Percentiles rank a stretch among this genome's conserved stretches.
These are phyloP conservation scores for Protophormia terraenovae DNA, from an alignment of 2,888 invertebrate genomes.

Conservation along the genomic window DNA sequence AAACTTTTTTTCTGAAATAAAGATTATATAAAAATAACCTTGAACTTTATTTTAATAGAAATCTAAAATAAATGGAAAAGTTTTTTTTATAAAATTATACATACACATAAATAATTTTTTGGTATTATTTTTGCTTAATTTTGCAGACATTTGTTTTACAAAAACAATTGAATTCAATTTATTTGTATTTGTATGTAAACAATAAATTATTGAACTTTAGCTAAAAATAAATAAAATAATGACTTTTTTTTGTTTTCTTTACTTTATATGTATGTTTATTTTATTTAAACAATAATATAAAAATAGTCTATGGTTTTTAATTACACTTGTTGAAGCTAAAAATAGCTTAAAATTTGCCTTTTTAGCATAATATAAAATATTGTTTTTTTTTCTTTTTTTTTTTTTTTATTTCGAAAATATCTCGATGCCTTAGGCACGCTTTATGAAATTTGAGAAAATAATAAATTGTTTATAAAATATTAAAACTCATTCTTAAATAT, in stretches of 20 bases:
- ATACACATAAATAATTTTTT: neutral
- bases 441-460: neutral
- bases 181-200: constrained; percentile 4
- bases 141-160: constrained; percentile 4
- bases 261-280: neutral
- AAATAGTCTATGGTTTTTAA: neutral
- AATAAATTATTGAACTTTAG: neutral
- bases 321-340: neutral
- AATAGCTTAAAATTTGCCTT: neutral
- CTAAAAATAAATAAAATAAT: neutral
- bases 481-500: neutral
- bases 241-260: neutral
- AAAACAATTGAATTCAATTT: neutral
- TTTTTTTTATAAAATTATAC: neutral
- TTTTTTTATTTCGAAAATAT: no score
- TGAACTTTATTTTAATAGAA: neutral
- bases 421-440: neutral
- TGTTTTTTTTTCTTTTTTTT: neutral
- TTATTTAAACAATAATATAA: neutral
- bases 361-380: neutral
- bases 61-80: neutral
- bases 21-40: constrained; percentile 2
- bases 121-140: neutral
- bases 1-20: neutral
- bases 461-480: no score